Evolutionary conservation across 2,888 invertebrate species (phyloP), one percentile per base, ranked within the genome.

Genomic region (Apamea crenata): DNA sequence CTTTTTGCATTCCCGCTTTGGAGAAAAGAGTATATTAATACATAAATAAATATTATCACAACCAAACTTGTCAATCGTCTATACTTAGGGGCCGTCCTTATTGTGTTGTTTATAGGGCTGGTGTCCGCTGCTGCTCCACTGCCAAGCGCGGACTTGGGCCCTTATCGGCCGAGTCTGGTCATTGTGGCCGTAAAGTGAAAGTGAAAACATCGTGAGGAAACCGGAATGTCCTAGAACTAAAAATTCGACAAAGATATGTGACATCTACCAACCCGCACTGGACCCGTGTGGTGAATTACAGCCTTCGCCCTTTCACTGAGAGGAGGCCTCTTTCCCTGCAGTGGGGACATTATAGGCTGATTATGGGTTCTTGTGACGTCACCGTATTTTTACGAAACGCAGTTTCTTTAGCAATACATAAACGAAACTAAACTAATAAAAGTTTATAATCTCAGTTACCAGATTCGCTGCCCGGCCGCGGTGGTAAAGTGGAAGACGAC

Each of bases 391-490:
- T 29, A 61, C 2, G 7, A 29, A 32, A 65, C 21, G 5, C 12
- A 12, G n/a, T 10, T 67, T n/a, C 10, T 21, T 29, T 12, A 44
- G n/a, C 29, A 44, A 12, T 29, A 69, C 21, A 7, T 25, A 50
- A 32, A 50, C 29, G 21, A 4, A 50, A 50, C 50, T 32, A 5
- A 50, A 32, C 5, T 70, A 53, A 14, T 10, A 36, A 53, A 36
- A 0, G 4, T 25, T 40, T 21, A 18, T 53, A 10, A 12, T 67
- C 3, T 0, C 81, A 96, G 96, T 89, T 96, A 59, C 95, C 96
- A 47, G 95, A 96, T 87, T 90, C 94, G 0, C 84, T 96, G 81
- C 96, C 96, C 0, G 96, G 96, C 0, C 95, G 95, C 21, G 95
- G 96, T 5, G 92, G 93, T n/a, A 87, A 89, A n/a, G 85, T 86